Evolutionary conservation across 2,888 invertebrate species (phyloP), one percentile per base, ranked within the genome.

Genomic region (Dugesia japonica): DNA sequence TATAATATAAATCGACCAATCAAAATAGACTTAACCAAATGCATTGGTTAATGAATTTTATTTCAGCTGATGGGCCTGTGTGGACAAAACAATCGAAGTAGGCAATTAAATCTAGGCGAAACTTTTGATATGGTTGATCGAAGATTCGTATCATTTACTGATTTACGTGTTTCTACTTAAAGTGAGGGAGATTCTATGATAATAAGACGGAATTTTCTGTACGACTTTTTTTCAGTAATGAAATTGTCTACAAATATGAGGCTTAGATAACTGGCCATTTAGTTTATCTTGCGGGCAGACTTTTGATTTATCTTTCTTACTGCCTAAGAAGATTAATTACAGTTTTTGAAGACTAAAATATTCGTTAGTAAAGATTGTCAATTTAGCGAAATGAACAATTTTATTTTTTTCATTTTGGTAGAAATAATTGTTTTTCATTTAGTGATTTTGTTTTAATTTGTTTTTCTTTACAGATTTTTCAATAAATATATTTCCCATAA

Each of bases 21-120:
- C 56, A 56, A n/a, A 56, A 56, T 56, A 4, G 56, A 56, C 56
- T 56, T n/a, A 9, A 56, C 56, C 56, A 56, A 56, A 56, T 56
- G 56, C 56, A 56, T 13, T 56, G 9, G 56, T 56, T 56, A 56
- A 56, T 56, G n/a, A 56, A 56, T 56, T 38, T 56, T 23, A 56
- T 56, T 56, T 23, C 56, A 56, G 56, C 56, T 56, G 56, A 56
- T 56, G 9, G 56, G 56, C 17, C 23, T 56, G 56, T 56, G 56
- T 56, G 56, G 56, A 56, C 56, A 56, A 56, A 56, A 56, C 56
- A 56, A 56, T 56, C 56, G n/a, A 56, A 56, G 56, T 56, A 56
- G 56, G 56, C 56, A 56, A 56, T 56, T 56, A 56, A 56, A 56
- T 56, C 56, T 56, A 56, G 56, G 56, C 4, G n/a, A 56, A 56